These are phyloP conservation scores for Cuculus canorus DNA, from an alignment of 2,797 vertebrate species.

Conservation along the genomic window DNA sequence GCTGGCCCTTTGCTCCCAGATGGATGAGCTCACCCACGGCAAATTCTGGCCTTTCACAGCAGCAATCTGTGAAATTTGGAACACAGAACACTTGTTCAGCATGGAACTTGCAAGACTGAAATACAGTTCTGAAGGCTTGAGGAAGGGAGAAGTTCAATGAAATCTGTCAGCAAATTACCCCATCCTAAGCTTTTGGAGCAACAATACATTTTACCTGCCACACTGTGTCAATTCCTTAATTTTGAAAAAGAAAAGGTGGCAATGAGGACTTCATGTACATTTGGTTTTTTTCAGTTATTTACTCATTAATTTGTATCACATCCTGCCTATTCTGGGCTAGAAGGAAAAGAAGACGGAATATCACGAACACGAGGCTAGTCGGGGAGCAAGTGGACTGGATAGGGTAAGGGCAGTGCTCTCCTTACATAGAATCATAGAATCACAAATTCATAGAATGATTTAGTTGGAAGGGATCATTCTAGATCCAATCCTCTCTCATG, in stretches of 20 bases:
- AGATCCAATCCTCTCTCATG: too few species aligned
- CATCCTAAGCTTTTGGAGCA: not conserved
- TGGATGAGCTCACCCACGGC: not conserved
- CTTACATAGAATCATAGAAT: too few species aligned
- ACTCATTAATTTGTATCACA: not conserved
- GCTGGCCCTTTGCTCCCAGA: not conserved
- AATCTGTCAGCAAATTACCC: not conserved
- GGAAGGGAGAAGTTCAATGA: not conserved
- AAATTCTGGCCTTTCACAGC: not conserved
- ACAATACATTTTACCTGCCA: not conserved
- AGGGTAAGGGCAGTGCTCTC: not conserved
- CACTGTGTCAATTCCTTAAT: not conserved
- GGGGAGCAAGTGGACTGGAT: accelerated
- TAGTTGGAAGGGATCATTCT: too few species aligned
- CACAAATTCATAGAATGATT: too few species aligned
- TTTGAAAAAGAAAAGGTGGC: not conserved
- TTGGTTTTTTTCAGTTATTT: not conserved
- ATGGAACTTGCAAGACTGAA: not conserved
- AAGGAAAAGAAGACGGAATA: not conserved
- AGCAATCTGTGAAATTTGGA: not conserved
- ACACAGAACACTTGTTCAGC: not conserved
- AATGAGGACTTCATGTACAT: not conserved
- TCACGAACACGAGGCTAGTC: accelerated
- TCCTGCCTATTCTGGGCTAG: not conserved
- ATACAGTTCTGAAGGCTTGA: not conserved